phyloP scores from a whole-genome alignment of 2,888 invertebrate species.

The Zootermopsis nevadensis region DNA sequence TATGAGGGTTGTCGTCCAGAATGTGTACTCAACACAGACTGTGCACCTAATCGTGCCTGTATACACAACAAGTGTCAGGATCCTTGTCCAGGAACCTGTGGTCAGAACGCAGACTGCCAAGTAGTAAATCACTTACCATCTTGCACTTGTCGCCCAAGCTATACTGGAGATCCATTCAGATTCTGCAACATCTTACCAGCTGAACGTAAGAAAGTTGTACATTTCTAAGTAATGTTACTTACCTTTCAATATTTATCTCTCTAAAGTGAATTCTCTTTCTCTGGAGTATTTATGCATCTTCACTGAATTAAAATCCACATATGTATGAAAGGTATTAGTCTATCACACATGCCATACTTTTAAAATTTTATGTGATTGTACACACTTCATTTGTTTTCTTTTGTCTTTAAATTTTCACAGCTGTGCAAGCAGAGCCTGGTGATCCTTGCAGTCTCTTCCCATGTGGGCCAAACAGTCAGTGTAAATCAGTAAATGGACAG shows the following conservation, averaged over 20 bases:
- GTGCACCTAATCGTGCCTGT: conserved; percentile 77
- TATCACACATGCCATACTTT: background rate
- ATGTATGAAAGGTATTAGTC: too few relatives aligned
- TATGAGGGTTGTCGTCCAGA: conserved; percentile 76
- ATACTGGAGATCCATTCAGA: conserved; percentile 80
- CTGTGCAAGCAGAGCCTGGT: conserved; percentile 36
- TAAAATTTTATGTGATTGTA: background rate
- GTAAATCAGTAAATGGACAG: conserved; percentile 71
- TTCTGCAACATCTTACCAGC: conserved; percentile 71
- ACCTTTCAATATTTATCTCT: background rate
- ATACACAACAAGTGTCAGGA: conserved; percentile 80
- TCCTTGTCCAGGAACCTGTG: conserved; percentile 82
- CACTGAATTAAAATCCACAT: too few relatives aligned
- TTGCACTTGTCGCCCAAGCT: conserved; percentile 68
- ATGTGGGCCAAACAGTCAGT: conserved; percentile 74
- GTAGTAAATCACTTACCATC: conserved; percentile 71
- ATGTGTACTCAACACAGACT: conserved; percentile 78
- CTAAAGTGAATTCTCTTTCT: background rate
- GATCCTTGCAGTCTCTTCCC: conserved; percentile 73
- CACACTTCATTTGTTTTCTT: background rate
- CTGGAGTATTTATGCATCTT: too few relatives aligned
- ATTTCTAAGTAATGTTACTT: background rate
- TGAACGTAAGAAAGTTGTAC: conserved; percentile 60
- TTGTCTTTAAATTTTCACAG: conserved; percentile 3
- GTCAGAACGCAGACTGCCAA: conserved; percentile 78